Evolutionary conservation across 1,140 invertebrate species (phyloP).

Genomic region (Ptiloglossa arizonensis): DNA sequence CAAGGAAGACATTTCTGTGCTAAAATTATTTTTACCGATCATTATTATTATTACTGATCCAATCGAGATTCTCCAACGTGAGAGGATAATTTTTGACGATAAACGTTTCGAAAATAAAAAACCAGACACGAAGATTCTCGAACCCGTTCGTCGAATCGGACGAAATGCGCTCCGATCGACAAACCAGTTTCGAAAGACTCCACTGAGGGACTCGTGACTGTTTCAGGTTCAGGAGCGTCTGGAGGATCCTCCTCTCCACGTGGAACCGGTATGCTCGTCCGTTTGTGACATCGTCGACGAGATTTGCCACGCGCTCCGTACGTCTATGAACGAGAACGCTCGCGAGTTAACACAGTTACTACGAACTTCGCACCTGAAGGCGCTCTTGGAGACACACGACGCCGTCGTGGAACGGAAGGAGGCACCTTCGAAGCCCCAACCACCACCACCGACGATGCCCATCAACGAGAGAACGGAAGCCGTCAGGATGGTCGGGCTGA

Average conservation of each 20-base stretch:
- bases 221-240: slow-evolving; percentile 77
- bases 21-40: no score
- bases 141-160: not conserved
- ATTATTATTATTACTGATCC: no score
- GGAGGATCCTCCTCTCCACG: slow-evolving; percentile 72
- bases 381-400: slow-evolving; percentile 87
- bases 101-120: not conserved
- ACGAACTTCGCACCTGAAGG: slow-evolving; percentile 73
- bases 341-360: slow-evolving; percentile 73
- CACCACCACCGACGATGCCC: slow-evolving; percentile 69
- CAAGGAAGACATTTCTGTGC: no score
- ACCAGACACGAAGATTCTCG: not conserved
- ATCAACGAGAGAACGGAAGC: slow-evolving; percentile 78
- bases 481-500: slow-evolving; percentile 94
- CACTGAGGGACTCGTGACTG: not conserved
- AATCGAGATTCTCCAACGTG: not conserved
- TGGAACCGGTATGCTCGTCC: slow-evolving; percentile 74
- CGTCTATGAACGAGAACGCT: slow-evolving; percentile 65
- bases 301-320: slow-evolving; percentile 67
- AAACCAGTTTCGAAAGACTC: slow-evolving; percentile 29
- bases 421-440: slow-evolving; percentile 42
- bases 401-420: slow-evolving; percentile 82
- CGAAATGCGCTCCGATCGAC: not conserved
- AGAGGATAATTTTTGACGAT: no score
- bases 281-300: slow-evolving; percentile 76